Percentiles rank a stretch among this genome's conserved stretches.
phyloP scores from a whole-genome alignment of 2,797 vertebrate species.

The Columba guinea region DNA sequence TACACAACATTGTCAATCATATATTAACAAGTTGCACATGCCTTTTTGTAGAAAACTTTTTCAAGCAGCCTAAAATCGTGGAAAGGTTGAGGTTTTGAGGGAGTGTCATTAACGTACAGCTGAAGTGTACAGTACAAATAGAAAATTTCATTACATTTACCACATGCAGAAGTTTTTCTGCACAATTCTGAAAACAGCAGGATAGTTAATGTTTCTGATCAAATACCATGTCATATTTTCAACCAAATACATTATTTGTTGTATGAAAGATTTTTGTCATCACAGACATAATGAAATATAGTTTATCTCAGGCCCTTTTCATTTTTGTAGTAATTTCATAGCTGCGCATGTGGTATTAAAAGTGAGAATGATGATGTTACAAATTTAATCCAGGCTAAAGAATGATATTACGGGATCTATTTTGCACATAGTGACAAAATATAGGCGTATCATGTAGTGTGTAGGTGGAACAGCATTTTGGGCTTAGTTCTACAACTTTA shows the following conservation, averaged over 20 bases:
- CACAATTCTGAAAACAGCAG: background rate
- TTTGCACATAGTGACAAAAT: background rate
- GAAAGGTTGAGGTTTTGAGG: background rate
- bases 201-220: constrained; percentile 56
- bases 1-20: background rate
- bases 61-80: background rate
- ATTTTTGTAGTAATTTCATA: background rate
- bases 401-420: background rate
- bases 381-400: background rate
- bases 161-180: constrained; percentile 9
- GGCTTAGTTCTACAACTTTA: background rate
- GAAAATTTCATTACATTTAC: constrained; percentile 23
- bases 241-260: constrained; percentile 4
- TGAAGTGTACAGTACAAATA: constrained; percentile 39
- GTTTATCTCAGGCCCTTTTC: background rate
- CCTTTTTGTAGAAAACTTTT: background rate
- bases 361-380: background rate
- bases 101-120: background rate
- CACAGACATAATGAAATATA: background rate
- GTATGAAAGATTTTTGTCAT: constrained; percentile 20
- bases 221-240: constrained; percentile 17
- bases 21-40: background rate
- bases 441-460: background rate
- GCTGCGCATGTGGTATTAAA: background rate
- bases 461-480: background rate